Evolutionary conservation across 2,797 vertebrate genomes (phyloP), one percentile per base, ranked within the genome.

Genomic region (Oryzias sinensis): DNA sequence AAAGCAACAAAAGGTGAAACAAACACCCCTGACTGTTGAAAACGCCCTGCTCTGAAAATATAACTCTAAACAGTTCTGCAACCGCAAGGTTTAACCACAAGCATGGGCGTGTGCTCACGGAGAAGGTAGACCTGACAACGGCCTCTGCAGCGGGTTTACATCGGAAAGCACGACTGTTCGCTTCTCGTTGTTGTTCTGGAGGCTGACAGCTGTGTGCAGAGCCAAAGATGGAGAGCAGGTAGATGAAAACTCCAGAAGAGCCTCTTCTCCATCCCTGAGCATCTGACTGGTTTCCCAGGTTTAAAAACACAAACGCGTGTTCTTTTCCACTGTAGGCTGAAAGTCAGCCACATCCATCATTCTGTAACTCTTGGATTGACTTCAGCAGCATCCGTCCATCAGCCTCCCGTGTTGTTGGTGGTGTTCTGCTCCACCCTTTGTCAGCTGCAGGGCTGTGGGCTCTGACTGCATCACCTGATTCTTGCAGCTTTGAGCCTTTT

Each of bases 21-120:
- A 77, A 80, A 91, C 90, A 79, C 85, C 82, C 82, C 65, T 9
- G 49, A 81, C 84, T 78, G 89, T 78, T 82, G 65, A 75, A 78
- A 82, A 88, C 90, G 77, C 84, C 87, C 87, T 46, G n/a, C 29
- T 25, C 18, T 54, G 62, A 65, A 79, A 76, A 74, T 59, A 62
- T 25, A 29, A 68, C 49, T 55, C 61, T 54, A 74, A 62, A 68
- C 14, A 15, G 3, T 2, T 37, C 5, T 37, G 5, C n/a, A 58
- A 68, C 76, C 70, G 59, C 70, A 72, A 17, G 6, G 44, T 59
- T 44, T 20, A 14, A 74, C 74, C 72, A 69, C 70, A 65, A 37
- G 16, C 47, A 41, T 22, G n/a, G 56, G 16, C 57, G 41, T 60
- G 48, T 64, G 14, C 46, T 47, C 59, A 33, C 51, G 16, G 41